These are phyloP conservation scores for Tinamus guttatus DNA, from an alignment of 2,113 vertebrate genomes.

Conservation along the genomic window DNA sequence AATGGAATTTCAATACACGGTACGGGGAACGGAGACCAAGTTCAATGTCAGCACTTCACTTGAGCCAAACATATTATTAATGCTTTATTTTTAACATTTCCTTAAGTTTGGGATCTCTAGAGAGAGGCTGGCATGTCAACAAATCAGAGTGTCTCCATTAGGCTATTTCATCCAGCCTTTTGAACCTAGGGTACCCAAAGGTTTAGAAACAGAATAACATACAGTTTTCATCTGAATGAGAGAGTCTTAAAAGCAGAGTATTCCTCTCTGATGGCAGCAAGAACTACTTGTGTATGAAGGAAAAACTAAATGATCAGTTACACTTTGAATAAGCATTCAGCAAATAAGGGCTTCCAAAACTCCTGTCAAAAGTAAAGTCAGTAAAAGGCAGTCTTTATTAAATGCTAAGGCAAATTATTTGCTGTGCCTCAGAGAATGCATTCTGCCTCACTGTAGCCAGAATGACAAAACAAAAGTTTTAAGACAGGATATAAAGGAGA, in stretches of 20 bases:
- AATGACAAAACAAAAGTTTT: not conserved
- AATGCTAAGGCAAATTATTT: not conserved
- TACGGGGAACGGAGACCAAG: not conserved
- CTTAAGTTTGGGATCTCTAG: not conserved
- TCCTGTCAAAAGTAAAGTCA: conserved; percentile 2
- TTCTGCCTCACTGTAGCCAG: not conserved
- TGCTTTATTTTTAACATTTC: not conserved
- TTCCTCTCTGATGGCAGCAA: not conserved
- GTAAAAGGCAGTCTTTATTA: not conserved
- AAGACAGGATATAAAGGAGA: not conserved
- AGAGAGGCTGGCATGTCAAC: not conserved
- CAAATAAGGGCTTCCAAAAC: not conserved
- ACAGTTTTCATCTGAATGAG: not conserved
- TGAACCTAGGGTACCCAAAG: not conserved
- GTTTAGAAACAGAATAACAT: not conserved
- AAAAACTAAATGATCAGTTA: not conserved
- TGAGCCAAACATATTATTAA: not conserved
- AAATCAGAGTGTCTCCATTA: not conserved
- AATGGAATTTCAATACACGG: not conserved
- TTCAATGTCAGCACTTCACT: not conserved
- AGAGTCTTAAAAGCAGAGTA: not conserved
- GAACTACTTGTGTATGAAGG: not conserved
- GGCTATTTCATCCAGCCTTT: not conserved
- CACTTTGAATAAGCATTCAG: not conserved
- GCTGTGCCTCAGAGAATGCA: not conserved